Conservation (phyloP, 2,113 vertebrate genomes). For the Psammodynastes pulverulentus region DNA sequence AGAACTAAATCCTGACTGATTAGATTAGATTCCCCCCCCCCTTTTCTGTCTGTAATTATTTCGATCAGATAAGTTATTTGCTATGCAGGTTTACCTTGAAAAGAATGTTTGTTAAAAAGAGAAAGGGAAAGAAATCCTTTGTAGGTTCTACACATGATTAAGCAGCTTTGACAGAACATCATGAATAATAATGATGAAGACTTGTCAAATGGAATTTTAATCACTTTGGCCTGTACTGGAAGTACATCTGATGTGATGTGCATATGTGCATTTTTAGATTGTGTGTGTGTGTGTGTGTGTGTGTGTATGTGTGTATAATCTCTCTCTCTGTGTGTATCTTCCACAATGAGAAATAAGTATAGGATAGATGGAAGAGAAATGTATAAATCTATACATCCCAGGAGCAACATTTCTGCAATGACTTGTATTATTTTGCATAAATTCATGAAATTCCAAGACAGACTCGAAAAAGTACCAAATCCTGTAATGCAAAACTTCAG, state of each 20-base stretch:
- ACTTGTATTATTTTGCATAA: not conserved
- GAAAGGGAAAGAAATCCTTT: slow-evolving; percentile 60
- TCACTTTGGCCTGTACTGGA: slow-evolving; percentile 36
- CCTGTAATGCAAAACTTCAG: not conserved
- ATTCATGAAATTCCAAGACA: not conserved
- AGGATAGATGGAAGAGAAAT: not conserved
- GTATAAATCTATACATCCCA: not conserved
- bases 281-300: too few relatives aligned
- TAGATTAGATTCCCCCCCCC: slow-evolving; percentile 3
- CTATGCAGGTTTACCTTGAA: slow-evolving; percentile 62
- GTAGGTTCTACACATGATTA: slow-evolving; percentile 54
- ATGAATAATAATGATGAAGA: slow-evolving; percentile 57
- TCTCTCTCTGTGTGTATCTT: not conserved
- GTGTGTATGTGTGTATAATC: too few relatives aligned
- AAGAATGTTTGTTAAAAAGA: slow-evolving; percentile 63
- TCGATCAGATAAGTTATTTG: slow-evolving; percentile 60
- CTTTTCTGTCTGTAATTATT: slow-evolving; percentile 58
- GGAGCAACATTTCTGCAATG: not conserved
- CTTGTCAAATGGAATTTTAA: slow-evolving; percentile 53
- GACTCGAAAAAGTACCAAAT: not conserved
- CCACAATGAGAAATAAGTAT: not conserved
- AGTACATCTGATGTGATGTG: not conserved
- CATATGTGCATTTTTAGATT: not conserved
- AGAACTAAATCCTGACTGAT: slow-evolving; percentile 53
- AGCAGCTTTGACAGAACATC: slow-evolving; percentile 56